Conservation (phyloP, 2,797 vertebrate species). For the Poecile montanus region DNA sequence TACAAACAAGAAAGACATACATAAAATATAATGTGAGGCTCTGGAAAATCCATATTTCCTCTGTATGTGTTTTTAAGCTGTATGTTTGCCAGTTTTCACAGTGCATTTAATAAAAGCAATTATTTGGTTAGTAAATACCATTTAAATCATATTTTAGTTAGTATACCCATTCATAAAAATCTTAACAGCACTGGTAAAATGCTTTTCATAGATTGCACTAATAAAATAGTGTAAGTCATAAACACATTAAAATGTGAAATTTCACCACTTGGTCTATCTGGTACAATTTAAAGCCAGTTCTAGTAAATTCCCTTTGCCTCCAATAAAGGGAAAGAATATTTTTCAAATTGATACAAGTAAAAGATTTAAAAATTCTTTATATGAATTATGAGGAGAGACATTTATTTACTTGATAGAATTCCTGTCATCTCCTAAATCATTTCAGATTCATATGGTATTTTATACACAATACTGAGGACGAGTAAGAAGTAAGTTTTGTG, state of each 20-base stretch:
- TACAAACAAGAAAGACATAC: constrained; percentile 48
- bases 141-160: constrained; percentile 74
- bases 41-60: constrained; percentile 68
- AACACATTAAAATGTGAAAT: constrained; percentile 74
- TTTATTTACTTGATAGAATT: neutral
- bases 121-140: constrained; percentile 77
- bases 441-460: neutral
- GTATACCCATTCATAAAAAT: constrained; percentile 58
- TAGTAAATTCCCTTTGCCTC: constrained; percentile 48
- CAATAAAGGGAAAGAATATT: constrained; percentile 29
- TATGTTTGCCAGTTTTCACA: constrained; percentile 74
- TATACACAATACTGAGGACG: neutral
- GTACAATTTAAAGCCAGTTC: constrained; percentile 42
- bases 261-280: constrained; percentile 67
- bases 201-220: constrained; percentile 69
- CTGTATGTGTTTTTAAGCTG: constrained; percentile 60
- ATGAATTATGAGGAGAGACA: neutral
- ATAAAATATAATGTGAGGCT: constrained; percentile 35
- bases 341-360: constrained; percentile 20
- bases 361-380: neutral
- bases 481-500: neutral
- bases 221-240: constrained; percentile 74
- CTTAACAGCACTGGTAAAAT: constrained; percentile 64
- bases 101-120: constrained; percentile 71
- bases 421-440: neutral